Evolutionary conservation across 2,797 vertebrate species (phyloP), one percentile per base, ranked within the genome.

Genomic region (Euthynnus affinis): DNA sequence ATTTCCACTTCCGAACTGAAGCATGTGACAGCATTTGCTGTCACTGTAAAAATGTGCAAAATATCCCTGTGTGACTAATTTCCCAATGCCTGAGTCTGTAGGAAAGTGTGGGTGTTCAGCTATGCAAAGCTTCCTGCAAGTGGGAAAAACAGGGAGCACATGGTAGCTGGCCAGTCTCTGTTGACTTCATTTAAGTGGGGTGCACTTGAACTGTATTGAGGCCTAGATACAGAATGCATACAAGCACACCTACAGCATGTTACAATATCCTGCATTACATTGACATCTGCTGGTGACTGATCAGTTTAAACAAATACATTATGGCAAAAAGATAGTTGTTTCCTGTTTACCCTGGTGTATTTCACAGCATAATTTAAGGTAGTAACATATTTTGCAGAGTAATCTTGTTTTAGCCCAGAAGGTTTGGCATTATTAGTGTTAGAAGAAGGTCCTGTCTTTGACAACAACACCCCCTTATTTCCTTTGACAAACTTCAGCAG

Each of bases 71-170:
- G 65, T 86, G 86, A 85, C 83, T 84, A 86, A 91, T 87, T 76
- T 88, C 83, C 77, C 66, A 59, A 70, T 74, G 73, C 79, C 80
- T 81, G 79, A 76, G 77, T 85, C 71, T 84, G 85, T 77, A 81
- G 87, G 81, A 83, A 88, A 88, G 83, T 89, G 93, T 92, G 86
- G 91, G 88, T 91, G 89, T 88, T 87, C 49, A 82, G 74, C 79
- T 91, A 91, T 91, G 85, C 83, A 84, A 81, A 85, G 76, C 86
- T 94, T 91, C 88, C 81, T 85, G 86, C 89, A 76, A 86, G 65
- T 85, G 83, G 90, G 92, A 87, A 89, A 90, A 91, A 80, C 85
- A 80, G 75, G 77, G 85, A 91, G 86, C 87, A 84, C 86, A 86
- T 85, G 90, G 76, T 92, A 81, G 46, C 81, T 64, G 29, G 84